phyloP scores from a whole-genome alignment of 2,113 vertebrate species.

The Tursiops truncatus region DNA sequence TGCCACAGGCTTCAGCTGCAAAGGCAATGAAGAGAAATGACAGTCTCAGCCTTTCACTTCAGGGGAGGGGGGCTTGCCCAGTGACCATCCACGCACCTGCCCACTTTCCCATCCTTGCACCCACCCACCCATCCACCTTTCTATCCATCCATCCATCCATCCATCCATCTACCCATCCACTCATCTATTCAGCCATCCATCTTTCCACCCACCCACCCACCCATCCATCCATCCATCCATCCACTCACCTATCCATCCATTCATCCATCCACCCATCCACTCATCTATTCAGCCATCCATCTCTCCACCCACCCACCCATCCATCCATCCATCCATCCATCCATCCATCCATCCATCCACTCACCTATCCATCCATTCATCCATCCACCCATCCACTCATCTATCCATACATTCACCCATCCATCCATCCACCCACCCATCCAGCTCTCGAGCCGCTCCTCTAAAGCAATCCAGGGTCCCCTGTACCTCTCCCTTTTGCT shows the following conservation, averaged over 20 bases:
- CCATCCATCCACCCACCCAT: background rate
- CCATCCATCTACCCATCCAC: no score
- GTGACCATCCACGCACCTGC: background rate
- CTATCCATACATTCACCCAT: background rate
- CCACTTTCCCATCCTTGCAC: background rate
- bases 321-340: fast-evolving
- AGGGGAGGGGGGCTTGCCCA: no score
- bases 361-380: no score
- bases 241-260: no score
- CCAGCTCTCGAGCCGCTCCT: background rate
- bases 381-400: background rate
- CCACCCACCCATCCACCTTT: fast-evolving
- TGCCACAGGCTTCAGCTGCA: conserved; percentile 18
- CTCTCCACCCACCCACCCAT: fast-evolving
- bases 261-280: background rate
- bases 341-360: no score
- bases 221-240: fast-evolving
- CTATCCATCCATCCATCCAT: fast-evolving
- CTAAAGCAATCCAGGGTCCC: background rate
- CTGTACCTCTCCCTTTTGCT: background rate
- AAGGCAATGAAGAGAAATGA: background rate
- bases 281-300: background rate
- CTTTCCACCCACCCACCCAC: fast-evolving
- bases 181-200: background rate
- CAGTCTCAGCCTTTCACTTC: fast-evolving